phyloP scores from a whole-genome alignment of 2,113 vertebrate species.

The Oreochromis tanganicae region DNA sequence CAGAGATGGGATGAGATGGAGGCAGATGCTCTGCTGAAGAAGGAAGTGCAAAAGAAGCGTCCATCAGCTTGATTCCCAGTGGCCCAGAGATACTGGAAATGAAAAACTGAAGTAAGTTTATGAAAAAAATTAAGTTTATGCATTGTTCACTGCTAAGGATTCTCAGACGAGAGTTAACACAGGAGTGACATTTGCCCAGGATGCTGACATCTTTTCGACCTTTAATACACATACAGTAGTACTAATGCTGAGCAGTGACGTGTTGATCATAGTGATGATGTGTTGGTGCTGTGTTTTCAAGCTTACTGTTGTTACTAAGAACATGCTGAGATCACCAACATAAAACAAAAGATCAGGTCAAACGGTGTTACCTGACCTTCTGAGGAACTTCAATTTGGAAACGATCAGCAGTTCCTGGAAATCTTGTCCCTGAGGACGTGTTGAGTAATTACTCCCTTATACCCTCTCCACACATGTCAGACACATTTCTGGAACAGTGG shows the following conservation, averaged over 20 bases:
- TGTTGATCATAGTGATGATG: background rate
- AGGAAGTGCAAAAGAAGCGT: background rate
- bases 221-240: background rate
- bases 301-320: background rate
- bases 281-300: background rate
- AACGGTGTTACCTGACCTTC: background rate
- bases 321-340: background rate
- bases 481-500: background rate
- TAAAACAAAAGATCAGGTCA: background rate
- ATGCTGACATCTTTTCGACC: background rate
- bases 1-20: background rate
- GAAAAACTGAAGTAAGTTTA: background rate
- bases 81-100: fast-evolving
- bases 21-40: background rate
- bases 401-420: background rate
- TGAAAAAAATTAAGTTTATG: background rate
- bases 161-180: background rate
- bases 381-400: background rate
- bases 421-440: background rate
- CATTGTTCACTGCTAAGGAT: background rate
- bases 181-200: background rate
- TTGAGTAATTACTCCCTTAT: background rate
- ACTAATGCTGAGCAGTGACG: background rate
- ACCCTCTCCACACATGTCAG: background rate
- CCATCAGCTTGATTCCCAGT: background rate